These are phyloP conservation scores for Proctacanthus coquilletti DNA, from an alignment of 1,140 invertebrate species.

Conservation along the genomic window DNA sequence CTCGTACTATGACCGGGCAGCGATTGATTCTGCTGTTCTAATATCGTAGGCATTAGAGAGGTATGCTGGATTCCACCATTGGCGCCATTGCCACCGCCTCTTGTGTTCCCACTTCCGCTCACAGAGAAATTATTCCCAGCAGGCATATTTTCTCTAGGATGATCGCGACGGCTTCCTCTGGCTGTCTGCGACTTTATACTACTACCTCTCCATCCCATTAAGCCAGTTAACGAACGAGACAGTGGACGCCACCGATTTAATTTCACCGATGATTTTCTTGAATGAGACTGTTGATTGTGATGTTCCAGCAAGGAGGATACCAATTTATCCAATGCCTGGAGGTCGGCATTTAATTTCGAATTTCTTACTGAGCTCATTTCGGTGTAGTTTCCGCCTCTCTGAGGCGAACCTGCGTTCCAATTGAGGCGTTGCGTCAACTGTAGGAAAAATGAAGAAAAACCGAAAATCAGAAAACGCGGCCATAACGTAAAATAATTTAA, in stretches of 20 bases:
- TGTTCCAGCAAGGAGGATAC: conserved; percentile 22
- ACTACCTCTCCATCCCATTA: not conserved
- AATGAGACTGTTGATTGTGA: conserved; percentile 9
- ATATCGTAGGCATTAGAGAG: conserved; percentile 25
- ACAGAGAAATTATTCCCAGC: conserved; percentile 18
- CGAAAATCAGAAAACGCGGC: too few species aligned
- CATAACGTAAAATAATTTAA: too few species aligned
- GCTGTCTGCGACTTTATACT: not conserved
- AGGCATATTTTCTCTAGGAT: too few species aligned
- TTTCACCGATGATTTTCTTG: conserved; percentile 17
- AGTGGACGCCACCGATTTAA: conserved; percentile 23
- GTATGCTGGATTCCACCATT: conserved; percentile 8
- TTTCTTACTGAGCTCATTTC: conserved; percentile 15
- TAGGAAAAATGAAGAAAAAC: too few species aligned
- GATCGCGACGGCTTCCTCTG: too few species aligned
- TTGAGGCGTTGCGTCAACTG: too few species aligned
- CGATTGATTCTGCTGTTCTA: conserved; percentile 16
- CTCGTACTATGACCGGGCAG: conserved; percentile 2
- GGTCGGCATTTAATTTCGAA: conserved; percentile 22
- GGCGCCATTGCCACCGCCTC: conserved; percentile 2
- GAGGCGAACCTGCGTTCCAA: too few species aligned
- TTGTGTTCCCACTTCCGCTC: not conserved
- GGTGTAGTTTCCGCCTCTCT: too few species aligned
- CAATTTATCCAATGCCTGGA: conserved; percentile 23
- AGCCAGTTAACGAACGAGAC: conserved; percentile 14